These are phyloP conservation scores for Panzeria rudis DNA, from an alignment of 2,888 invertebrate species.

Conservation along the genomic window DNA sequence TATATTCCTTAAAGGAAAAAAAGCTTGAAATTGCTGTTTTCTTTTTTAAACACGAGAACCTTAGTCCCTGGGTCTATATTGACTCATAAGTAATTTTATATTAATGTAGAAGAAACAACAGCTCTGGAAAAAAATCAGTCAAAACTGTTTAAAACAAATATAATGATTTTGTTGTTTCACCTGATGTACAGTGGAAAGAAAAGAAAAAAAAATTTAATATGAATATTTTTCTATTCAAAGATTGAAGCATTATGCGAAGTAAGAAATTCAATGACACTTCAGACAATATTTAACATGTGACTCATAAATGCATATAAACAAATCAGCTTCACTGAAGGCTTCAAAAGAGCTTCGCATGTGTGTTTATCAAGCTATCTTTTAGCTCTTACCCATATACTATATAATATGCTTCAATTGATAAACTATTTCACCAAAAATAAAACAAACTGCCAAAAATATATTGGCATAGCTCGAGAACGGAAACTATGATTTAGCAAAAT, in stretches of 20 bases:
- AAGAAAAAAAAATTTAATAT: neutral
- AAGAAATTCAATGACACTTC: too few relatives aligned
- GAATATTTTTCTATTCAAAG: neutral
- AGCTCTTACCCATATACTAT: too few relatives aligned
- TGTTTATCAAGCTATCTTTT: too few relatives aligned
- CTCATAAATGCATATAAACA: too few relatives aligned
- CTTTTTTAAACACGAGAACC: slow-evolving; percentile 4
- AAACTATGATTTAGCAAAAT: too few relatives aligned
- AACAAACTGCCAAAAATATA: too few relatives aligned
- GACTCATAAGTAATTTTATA: slow-evolving; percentile 70
- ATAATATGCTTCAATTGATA: too few relatives aligned
- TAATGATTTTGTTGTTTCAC: slow-evolving; percentile 45
- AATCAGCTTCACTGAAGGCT: too few relatives aligned
- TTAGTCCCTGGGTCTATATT: slow-evolving; percentile 62
- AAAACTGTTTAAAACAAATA: slow-evolving; percentile 64
- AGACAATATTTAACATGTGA: too few relatives aligned
- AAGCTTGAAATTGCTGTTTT: slow-evolving; percentile 38
- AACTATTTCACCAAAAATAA: too few relatives aligned
- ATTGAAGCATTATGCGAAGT: neutral
- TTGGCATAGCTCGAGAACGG: too few relatives aligned
- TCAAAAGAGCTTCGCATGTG: too few relatives aligned
- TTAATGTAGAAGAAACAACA: slow-evolving; percentile 63
- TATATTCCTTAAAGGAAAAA: slow-evolving; percentile 18
- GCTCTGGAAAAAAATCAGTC: slow-evolving; percentile 46
- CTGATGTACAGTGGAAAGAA: slow-evolving; percentile 11